A percentile compares a stretch with the other conserved stretches of the same genome.
Conservation (phyloP, 2,797 vertebrate species). For the Coreius guichenoti region DNA sequence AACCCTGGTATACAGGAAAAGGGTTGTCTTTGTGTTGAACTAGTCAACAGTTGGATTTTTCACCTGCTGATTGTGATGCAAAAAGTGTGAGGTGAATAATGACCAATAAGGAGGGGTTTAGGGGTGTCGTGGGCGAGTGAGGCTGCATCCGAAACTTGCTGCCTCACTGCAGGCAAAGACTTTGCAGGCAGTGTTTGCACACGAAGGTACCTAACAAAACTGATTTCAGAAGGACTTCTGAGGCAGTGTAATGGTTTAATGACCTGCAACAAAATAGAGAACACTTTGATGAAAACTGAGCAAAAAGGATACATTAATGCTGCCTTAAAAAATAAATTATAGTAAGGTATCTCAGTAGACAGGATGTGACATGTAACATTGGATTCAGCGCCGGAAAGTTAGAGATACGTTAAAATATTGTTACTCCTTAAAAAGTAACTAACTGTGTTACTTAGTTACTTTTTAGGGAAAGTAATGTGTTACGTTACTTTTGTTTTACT, state of each 20-base stretch:
- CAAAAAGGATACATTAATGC: not conserved
- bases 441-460: not conserved
- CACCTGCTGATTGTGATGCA: not conserved
- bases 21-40: not conserved
- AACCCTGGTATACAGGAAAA: not conserved
- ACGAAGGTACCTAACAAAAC: too few relatives aligned
- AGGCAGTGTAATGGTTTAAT: too few relatives aligned
- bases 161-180: too few relatives aligned
- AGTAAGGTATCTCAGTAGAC: not conserved
- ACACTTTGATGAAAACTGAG: too few relatives aligned
- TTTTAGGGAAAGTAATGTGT: not conserved
- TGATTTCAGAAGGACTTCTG: too few relatives aligned
- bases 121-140: too few relatives aligned
- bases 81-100: too few relatives aligned
- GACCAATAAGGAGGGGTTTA: not conserved
- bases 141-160: too few relatives aligned
- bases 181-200: too few relatives aligned
- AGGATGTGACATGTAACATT: not conserved
- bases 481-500: not conserved
- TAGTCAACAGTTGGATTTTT: not conserved
- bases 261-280: too few relatives aligned
- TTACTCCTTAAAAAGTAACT: not conserved
- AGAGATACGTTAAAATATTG: not conserved
- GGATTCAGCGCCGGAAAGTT: not conserved
- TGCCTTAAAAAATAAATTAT: too few relatives aligned